These are phyloP conservation scores for Taurulus bubalis DNA, from an alignment of 2,113 vertebrate species.

Conservation along the genomic window DNA sequence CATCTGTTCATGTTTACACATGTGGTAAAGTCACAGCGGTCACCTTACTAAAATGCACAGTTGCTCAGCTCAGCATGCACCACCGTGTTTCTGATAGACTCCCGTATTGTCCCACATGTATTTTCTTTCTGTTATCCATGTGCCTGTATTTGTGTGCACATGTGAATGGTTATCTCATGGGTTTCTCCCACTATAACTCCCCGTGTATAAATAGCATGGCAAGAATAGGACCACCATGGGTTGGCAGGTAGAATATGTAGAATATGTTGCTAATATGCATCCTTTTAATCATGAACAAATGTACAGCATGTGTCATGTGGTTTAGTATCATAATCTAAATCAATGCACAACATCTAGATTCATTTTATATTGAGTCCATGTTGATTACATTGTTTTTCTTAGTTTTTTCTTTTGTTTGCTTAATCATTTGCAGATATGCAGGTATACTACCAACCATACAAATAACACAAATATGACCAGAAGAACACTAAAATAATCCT, in stretches of 20 bases:
- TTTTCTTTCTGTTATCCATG: not conserved
- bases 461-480: not conserved
- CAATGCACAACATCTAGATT: not conserved
- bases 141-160: constrained; percentile 46
- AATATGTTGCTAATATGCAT: not conserved
- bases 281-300: not conserved
- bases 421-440: not conserved
- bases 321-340: not conserved
- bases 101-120: not conserved
- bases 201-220: constrained; percentile 55
- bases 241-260: constrained; percentile 4
- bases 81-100: constrained; percentile 13
- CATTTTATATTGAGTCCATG: not conserved
- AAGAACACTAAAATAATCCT: not conserved
- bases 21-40: constrained; percentile 52
- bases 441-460: no score
- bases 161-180: constrained; percentile 35
- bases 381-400: not conserved
- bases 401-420: not conserved
- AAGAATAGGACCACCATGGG: constrained; percentile 44
- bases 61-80: constrained; percentile 8
- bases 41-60: constrained; percentile 49
- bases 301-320: no score
- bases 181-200: constrained; percentile 24
- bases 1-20: constrained; percentile 72